These are phyloP conservation scores for Aphidoletes aphidimyza DNA, from an alignment of 2,888 invertebrate genomes.

Conservation along the genomic window DNA sequence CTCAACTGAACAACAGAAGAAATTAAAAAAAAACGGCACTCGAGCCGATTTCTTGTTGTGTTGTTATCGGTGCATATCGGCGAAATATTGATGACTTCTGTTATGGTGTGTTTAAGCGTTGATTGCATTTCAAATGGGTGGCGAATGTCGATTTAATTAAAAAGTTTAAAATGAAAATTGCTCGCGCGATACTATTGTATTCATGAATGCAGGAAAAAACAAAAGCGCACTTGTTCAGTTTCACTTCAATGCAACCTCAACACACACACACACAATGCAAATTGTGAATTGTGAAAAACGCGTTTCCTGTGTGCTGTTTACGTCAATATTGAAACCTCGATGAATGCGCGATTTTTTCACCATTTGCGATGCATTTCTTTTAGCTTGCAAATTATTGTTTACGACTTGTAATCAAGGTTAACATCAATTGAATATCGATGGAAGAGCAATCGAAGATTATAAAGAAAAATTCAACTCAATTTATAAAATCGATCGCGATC, in stretches of 20 bases:
- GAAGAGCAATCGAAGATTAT: background rate
- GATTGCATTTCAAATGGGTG: constrained; percentile 52
- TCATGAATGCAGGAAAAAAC: no score
- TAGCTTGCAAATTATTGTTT: constrained; percentile 31
- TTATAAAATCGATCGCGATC: background rate
- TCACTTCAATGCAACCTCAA: background rate
- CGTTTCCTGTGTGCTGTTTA: background rate
- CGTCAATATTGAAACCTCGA: constrained; percentile 16
- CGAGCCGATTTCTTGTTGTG: background rate
- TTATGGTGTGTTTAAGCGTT: constrained; percentile 32
- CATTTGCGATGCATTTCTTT: background rate
- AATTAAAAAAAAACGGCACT: no score
- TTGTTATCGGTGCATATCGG: constrained; percentile 42
- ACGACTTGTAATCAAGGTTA: background rate
- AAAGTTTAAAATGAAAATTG: background rate
- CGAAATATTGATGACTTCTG: constrained; percentile 50
- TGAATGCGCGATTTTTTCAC: background rate
- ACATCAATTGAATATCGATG: background rate
- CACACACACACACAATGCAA: background rate
- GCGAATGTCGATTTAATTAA: constrained; percentile 52
- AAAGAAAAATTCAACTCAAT: constrained; percentile 17
- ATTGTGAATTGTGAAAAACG: background rate
- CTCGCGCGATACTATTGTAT: background rate
- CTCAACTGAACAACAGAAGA: background rate
- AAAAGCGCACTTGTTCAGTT: background rate